Evolutionary conservation across 2,888 invertebrate species (phyloP).

Genomic region (Leucoma salicis): DNA sequence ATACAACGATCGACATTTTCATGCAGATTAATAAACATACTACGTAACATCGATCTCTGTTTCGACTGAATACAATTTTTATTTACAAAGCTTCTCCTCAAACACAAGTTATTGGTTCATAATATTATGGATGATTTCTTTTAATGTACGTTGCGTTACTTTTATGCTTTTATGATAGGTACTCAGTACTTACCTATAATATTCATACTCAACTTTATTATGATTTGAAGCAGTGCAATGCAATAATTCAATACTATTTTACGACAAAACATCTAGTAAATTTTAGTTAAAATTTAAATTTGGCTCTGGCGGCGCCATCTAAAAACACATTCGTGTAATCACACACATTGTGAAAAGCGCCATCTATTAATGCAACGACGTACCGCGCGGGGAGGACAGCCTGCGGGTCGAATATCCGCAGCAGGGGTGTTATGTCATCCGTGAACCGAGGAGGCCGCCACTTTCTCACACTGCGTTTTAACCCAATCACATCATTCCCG

Average conservation of each 20-base stretch:
- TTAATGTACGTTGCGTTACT: constrained; percentile 23
- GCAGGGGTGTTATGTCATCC: constrained; percentile 89
- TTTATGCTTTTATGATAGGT: constrained; percentile 12
- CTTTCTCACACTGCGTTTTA: constrained; percentile 86
- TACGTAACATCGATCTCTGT: constrained; percentile 16
- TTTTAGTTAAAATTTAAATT: constrained; percentile 11
- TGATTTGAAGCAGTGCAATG: constrained; percentile 40
- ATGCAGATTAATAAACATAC: constrained; percentile 19
- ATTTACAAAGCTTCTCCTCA: constrained; percentile 34
- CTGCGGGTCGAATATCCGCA: constrained; percentile 89
- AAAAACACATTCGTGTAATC: constrained; percentile 47
- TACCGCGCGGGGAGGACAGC: constrained; percentile 81
- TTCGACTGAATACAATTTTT: constrained; percentile 20
- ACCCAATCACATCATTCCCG: constrained; percentile 54
- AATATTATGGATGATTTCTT: constrained; percentile 20
- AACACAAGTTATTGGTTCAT: constrained; percentile 22
- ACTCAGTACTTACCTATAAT: constrained; percentile 22
- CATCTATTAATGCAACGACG: constrained; percentile 73
- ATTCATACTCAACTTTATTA: constrained; percentile 12
- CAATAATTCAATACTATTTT: constrained; percentile 18
- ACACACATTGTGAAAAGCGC: constrained; percentile 66
- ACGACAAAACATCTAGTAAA: constrained; percentile 20
- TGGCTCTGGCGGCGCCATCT: constrained; percentile 57
- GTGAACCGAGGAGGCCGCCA: constrained; percentile 92
- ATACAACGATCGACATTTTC: constrained; percentile 19